Conservation (phyloP, 92 coral and sea anemone genomes). For the Virgularia gustaviana region DNA sequence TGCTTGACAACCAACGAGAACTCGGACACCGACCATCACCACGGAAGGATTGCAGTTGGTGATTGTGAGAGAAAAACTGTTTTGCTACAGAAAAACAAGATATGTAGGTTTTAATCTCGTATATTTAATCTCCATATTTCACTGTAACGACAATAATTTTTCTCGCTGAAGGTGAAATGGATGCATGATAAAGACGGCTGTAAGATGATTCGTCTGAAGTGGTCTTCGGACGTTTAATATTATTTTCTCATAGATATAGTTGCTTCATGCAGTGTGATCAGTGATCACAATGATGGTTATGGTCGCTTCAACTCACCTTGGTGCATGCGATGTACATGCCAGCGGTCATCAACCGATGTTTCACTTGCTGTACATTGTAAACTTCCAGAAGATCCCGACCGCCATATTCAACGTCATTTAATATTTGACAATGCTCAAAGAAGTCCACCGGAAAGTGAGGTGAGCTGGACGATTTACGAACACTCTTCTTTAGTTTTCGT, state of each 20-base stretch:
- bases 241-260: no score
- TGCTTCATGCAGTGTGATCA: no score
- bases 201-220: no score
- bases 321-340: conserved; percentile 98
- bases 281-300: no score
- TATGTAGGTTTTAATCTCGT: no score
- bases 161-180: no score
- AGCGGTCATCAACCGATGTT: conserved; percentile 89
- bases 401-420: conserved; percentile 90
- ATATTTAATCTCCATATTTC: no score
- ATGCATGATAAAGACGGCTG: no score
- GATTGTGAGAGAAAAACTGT: conserved; percentile 85
- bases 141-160: no score
- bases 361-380: conserved; percentile 92
- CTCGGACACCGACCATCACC: conserved; percentile 87
- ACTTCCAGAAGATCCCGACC: conserved; percentile 90
- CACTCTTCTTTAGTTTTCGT: conserved; percentile 71
- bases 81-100: conserved; percentile 57
- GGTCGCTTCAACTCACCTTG: conserved; percentile 81
- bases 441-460: conserved; percentile 88
- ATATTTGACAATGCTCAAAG: conserved; percentile 94
- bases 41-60: conserved; percentile 86
- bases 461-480: conserved; percentile 65
- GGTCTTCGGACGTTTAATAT: no score
- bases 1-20: conserved; percentile 88